Base-by-base conservation (phyloP, 2,888 invertebrate genomes). In the Lapara coniferarum region DNA sequence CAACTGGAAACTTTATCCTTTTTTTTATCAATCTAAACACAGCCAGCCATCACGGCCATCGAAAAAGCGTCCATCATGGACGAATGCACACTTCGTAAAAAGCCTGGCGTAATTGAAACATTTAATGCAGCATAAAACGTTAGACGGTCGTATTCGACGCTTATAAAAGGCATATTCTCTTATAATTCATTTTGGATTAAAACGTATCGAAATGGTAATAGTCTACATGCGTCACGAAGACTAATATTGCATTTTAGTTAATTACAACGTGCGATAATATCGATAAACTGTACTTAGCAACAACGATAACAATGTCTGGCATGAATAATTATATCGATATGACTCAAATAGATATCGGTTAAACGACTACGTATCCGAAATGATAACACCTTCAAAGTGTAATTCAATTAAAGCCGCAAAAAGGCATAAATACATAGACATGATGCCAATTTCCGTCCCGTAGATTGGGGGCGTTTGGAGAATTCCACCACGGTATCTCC, bases 361-460 rank as follows among this genome's bases (percentile, higher is more conserved):
- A 55, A 19, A 55, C 55, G 55, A 3, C 25, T 55, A 3, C 1
- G 37, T 0, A 37, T 8, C 6, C 1, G 10, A n/a, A n/a, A 16
- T 16, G 16, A 59, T 46, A 59, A 59, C 7, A 59, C 12, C 16
- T 46, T 7, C 46, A 16, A 46, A 12, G 57, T 30, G 25, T 12
- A 12, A 69, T 67, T 57, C 16, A 12, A 69, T 68, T 53, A 37
- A 57, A 66, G 10, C 1, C 53, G 46, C 44, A 12, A 7, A 58
- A 30, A 25, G 10, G 10, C 10, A 44, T 49, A 56, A 67, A 67
- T 57, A 14, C 52, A 53, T 57, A n/a, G 58, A 25, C 13, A 10
- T 14, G 69, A 66, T 30, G 19, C 8, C 51, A 25, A 57, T n/a
- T n/a, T n/a, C n/a, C n/a, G n/a, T n/a, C n/a, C n/a, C n/a, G n/a